Base-by-base conservation (phyloP, 2,113 vertebrate species). In the Austrofundulus limnaeus region DNA sequence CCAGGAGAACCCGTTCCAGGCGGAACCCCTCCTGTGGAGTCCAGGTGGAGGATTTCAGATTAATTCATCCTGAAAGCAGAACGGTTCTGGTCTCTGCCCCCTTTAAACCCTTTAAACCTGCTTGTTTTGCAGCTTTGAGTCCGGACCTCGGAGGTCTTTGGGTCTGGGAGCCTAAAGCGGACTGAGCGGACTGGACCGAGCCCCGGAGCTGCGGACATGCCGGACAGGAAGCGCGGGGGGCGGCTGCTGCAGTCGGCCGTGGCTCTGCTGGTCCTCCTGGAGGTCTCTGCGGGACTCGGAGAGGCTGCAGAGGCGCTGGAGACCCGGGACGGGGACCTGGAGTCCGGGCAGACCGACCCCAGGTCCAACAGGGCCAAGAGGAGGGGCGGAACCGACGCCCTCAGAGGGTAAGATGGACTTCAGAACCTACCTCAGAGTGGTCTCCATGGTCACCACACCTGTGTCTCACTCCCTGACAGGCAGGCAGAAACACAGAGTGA, bases 281-380 rank as follows among this genome's bases (percentile, higher is more conserved):
- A 87, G 76, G 90, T 94, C n/a, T n/a, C n/a, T n/a, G n/a, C n/a
- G n/a, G n/a, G n/a, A n/a, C n/a, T n/a, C n/a, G n/a, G n/a, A n/a
- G n/a, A n/a, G 56, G 65, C 79, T 28, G 71, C 58, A 15, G 88
- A 85, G 78, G 42, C 59, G 75, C n/a, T 20, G 65, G 81, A 85
- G 25, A 42, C 51, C 64, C 77, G 46, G 38, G 80, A 77, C 77
- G 53, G 20, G 37, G 81, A 84, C 78, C 86, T 89, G 75, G 77
- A n/a, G n/a, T n/a, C n/a, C 73, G 93, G 73, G 61, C 73, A 77
- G 39, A 72, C 69, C 37, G 94, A 94, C 80, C 90, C 88, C 79
- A 85, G 93, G 84, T 90, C 93, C 84, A 95, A 87, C 90, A 91
- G 96, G 85, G 92, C 96, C 76, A 98, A 97, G 91, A 92, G 96